These are phyloP conservation scores for Crypturellus undulatus DNA, from an alignment of 2,113 vertebrate genomes.

Conservation along the genomic window DNA sequence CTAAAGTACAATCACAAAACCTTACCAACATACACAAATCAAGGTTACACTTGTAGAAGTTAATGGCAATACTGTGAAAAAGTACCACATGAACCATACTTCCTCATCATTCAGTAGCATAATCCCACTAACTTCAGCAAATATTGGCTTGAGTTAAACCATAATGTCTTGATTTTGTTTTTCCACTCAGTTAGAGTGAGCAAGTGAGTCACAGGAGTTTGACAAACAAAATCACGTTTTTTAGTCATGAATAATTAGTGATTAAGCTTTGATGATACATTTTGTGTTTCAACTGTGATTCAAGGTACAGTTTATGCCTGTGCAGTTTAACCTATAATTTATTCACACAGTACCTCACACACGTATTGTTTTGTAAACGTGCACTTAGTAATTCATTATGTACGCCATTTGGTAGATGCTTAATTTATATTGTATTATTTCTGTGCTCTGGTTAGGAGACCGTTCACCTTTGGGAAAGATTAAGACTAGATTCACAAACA, in stretches of 20 bases:
- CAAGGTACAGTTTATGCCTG: not conserved
- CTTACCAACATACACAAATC: not conserved
- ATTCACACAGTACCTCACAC: not conserved
- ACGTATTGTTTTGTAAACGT: not conserved
- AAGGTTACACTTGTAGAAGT: not conserved
- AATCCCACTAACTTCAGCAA: not conserved
- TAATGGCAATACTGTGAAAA: not conserved
- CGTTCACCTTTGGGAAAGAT: not conserved
- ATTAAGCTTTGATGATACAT: constrained; percentile 8
- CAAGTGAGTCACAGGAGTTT: constrained; percentile 19
- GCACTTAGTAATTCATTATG: not conserved
- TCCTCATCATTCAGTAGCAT: not conserved
- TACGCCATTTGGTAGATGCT: not conserved
- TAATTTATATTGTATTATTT: not conserved
- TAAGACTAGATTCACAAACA: not conserved
- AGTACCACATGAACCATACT: not conserved
- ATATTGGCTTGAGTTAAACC: not conserved
- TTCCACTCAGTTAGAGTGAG: not conserved
- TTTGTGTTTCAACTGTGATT: not conserved
- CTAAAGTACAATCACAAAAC: not conserved
- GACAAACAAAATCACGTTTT: constrained; percentile 20
- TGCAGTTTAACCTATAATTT: not conserved
- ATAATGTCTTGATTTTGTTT: not conserved
- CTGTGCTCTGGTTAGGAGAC: not conserved
- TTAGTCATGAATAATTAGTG: not conserved